Conservation (phyloP, 2,113 vertebrate genomes). For the Sapajus apella region DNA sequence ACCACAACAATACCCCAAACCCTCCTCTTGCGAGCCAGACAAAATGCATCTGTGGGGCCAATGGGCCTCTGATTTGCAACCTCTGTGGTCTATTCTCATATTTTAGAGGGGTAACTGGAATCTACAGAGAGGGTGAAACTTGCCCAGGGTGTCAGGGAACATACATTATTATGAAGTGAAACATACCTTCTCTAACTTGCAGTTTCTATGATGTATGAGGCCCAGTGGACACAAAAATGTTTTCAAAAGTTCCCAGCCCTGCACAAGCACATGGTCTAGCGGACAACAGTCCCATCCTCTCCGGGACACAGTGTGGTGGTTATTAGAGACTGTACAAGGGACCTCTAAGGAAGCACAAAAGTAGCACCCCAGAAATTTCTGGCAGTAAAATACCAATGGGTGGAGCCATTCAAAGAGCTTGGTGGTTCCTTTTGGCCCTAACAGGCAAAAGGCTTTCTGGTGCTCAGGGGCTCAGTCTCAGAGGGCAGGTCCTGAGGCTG, state of each 20-base stretch:
- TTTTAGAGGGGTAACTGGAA: background rate
- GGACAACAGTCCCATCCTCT: background rate
- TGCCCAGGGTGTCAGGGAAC: background rate
- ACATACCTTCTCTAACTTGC: background rate
- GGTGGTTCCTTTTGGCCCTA: background rate
- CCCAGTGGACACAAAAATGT: background rate
- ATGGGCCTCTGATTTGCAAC: background rate
- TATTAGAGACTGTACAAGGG: background rate
- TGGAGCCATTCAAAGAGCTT: background rate
- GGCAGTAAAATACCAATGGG: background rate
- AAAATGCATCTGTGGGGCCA: background rate
- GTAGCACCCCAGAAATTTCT: background rate
- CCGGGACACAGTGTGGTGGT: background rate
- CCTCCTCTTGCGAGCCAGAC: background rate
- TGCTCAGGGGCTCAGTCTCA: background rate
- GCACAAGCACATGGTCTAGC: accelerated
- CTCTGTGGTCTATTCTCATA: background rate
- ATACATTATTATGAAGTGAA: background rate
- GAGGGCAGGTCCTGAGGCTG: background rate
- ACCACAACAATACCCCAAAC: too few species aligned
- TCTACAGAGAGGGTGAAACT: background rate
- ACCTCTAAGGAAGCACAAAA: background rate
- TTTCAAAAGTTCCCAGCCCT: background rate
- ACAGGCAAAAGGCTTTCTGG: background rate
- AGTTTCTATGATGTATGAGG: background rate